phyloP scores from a whole-genome alignment of 2,888 invertebrate species.

The Taphrorychus bicolor region DNA sequence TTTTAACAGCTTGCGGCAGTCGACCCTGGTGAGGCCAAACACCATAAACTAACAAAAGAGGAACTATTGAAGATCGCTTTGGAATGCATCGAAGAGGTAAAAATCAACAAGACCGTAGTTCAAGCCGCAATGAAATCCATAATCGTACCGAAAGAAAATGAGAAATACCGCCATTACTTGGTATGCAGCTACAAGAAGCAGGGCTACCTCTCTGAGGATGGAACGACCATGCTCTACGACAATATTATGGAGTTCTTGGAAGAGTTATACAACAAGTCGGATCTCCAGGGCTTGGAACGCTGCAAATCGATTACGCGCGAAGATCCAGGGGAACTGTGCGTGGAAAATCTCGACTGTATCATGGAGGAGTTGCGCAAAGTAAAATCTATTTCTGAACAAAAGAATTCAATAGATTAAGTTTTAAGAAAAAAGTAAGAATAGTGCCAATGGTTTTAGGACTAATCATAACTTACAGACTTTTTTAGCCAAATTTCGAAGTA shows the following conservation, averaged over 20 bases:
- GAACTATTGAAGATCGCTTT: not conserved
- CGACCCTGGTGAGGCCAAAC: not conserved
- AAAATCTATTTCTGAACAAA: not conserved
- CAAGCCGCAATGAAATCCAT: slow-evolving; percentile 42
- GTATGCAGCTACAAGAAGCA: slow-evolving; percentile 53
- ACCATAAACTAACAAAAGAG: not conserved
- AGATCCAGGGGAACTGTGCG: slow-evolving; percentile 45
- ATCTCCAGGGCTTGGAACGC: slow-evolving; percentile 39
- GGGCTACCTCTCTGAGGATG: slow-evolving; percentile 48
- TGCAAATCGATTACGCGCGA: slow-evolving; percentile 39
- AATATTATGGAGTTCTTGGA: slow-evolving; percentile 48
- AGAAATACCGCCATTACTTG: slow-evolving; percentile 49
- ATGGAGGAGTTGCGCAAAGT: slow-evolving; percentile 12
- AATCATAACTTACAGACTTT: no score
- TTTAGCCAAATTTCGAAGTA: no score
- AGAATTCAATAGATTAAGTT: no score
- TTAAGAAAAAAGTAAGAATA: no score
- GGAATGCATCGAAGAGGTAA: slow-evolving; percentile 41
- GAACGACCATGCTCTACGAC: slow-evolving; percentile 47
- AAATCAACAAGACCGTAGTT: slow-evolving; percentile 45
- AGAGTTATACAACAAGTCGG: slow-evolving; percentile 42
- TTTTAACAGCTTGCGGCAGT: not conserved
- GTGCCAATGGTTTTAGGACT: no score
- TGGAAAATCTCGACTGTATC: slow-evolving; percentile 44
- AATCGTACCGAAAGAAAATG: slow-evolving; percentile 39